These are phyloP conservation scores for Tuberolachnus salignus DNA, from an alignment of 2,888 invertebrate genomes.

Conservation along the genomic window DNA sequence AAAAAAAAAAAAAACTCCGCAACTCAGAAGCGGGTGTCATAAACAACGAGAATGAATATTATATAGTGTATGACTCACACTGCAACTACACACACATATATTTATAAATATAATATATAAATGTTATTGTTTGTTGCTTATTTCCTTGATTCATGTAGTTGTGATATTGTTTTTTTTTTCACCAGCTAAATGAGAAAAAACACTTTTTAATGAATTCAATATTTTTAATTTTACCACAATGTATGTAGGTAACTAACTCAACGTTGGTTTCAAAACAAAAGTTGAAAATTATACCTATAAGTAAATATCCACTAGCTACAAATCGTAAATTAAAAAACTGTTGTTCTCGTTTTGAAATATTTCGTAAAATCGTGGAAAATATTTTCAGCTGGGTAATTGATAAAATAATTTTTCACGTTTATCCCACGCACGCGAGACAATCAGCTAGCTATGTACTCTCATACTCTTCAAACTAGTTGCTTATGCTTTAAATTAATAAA, in stretches of 20 bases:
- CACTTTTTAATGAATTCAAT: neutral
- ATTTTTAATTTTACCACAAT: neutral
- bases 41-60: constrained; percentile 15
- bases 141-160: neutral
- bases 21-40: constrained; percentile 5
- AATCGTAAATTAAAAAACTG: neutral
- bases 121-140: constrained; percentile 14
- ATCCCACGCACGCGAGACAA: too few species aligned
- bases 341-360: neutral
- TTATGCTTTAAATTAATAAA: too few species aligned
- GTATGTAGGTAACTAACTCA: too few species aligned
- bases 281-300: neutral
- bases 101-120: neutral
- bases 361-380: neutral
- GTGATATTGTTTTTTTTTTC: neutral
- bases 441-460: too few species aligned
- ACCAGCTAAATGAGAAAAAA: neutral
- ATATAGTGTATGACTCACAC: constrained; percentile 25
- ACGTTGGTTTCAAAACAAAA: too few species aligned
- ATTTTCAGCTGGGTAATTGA: too few species aligned
- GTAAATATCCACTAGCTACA: too few species aligned
- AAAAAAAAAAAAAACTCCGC: constrained; percentile 14
- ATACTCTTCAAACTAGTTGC: too few species aligned
- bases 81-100: neutral
- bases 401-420: too few species aligned